A percentile compares a stretch with the other conserved stretches of the same genome.
Conservation (phyloP, 1,140 invertebrate genomes). For the Zeugodacus cucurbitae region DNA sequence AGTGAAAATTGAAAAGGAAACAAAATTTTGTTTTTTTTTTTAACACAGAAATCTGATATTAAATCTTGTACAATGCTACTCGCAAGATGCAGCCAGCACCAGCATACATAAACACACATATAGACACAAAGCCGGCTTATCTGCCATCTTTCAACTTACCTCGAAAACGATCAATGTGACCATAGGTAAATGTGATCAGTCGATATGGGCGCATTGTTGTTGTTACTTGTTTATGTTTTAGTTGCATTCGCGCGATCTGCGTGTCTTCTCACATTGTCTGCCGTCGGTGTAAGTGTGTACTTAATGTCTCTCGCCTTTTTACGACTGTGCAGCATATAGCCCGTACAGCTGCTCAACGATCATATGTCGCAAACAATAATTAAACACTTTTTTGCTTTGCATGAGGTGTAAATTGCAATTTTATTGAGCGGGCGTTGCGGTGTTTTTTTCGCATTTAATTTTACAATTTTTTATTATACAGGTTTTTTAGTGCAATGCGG, state of each 20-base stretch:
- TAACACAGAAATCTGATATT: constrained; percentile 30
- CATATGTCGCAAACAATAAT: neutral
- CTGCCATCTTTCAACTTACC: constrained; percentile 34
- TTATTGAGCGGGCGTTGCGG: neutral
- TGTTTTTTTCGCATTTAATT: neutral
- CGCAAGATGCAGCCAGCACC: neutral
- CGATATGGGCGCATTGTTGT: constrained; percentile 24
- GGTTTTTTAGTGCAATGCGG: neutral
- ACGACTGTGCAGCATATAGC: neutral
- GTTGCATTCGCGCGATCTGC: neutral
- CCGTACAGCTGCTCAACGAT: neutral
- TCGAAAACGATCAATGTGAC: neutral
- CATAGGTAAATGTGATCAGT: constrained; percentile 15
- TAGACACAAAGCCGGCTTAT: neutral
- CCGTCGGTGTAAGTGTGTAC: neutral
- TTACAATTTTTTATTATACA: neutral
- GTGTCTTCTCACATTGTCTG: neutral
- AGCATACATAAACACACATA: neutral
- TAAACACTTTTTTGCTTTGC: constrained; percentile 16
- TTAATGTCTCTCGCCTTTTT: neutral
- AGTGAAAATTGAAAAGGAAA: constrained; percentile 37
- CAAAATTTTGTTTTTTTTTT: constrained; percentile 3
- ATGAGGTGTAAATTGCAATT: constrained; percentile 32
- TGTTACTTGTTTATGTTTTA: neutral
- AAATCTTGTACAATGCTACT: constrained; percentile 21